A percentile compares a stretch with the other conserved stretches of the same genome.
Evolutionary conservation across 2,797 vertebrate species (phyloP).

Genomic region (Malurus leucopterus): DNA sequence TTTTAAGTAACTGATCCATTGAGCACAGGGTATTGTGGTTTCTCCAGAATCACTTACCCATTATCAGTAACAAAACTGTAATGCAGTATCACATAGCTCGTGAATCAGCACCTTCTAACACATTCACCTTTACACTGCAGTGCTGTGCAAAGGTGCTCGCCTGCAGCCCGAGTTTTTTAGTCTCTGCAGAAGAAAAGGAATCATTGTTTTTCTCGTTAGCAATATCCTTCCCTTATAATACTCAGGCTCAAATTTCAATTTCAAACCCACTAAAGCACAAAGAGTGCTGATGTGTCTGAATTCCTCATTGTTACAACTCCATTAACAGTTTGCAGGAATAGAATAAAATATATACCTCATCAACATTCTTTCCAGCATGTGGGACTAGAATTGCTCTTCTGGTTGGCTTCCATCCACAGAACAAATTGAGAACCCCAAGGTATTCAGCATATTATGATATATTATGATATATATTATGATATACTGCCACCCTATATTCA

Average conservation of each 20-base stretch:
- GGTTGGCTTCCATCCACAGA: not conserved
- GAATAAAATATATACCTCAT: not conserved
- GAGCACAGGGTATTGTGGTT: not conserved
- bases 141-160: not conserved
- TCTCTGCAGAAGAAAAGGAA: not conserved
- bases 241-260: not conserved
- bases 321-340: not conserved
- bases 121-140: not conserved
- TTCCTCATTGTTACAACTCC: not conserved
- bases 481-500: not conserved
- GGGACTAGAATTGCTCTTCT: not conserved
- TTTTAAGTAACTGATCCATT: not conserved
- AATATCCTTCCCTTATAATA: not conserved
- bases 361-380: not conserved
- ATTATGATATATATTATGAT: not conserved
- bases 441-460: not conserved
- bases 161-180: not conserved
- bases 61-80: not conserved
- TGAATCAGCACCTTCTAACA: constrained; percentile 6
- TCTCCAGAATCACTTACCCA: not conserved
- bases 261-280: not conserved
- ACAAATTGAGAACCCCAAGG: not conserved
- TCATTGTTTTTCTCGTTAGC: not conserved
- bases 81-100: not conserved
- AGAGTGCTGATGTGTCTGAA: not conserved